Conservation (phyloP, 1,140 invertebrate species). For the Macrostomum lignano region DNA sequence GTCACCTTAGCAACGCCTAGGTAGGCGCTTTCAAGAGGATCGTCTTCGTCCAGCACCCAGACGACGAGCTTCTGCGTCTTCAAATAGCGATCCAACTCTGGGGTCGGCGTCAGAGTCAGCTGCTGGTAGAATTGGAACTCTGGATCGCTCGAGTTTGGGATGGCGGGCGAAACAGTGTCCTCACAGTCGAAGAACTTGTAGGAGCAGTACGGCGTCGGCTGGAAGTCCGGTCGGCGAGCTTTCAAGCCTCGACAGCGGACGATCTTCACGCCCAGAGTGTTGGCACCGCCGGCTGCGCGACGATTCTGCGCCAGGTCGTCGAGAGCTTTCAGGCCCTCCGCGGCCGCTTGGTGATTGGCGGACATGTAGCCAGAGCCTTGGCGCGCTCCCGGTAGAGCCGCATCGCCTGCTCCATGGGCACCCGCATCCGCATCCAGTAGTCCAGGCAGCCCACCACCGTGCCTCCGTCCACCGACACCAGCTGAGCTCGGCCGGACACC, state of each 20-base stretch:
- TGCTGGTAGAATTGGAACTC: slow-evolving; percentile 26
- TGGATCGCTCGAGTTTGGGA: slow-evolving; percentile 23
- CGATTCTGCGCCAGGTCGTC: slow-evolving; percentile 24
- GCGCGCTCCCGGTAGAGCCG: slow-evolving; percentile 24
- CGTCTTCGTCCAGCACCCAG: slow-evolving; percentile 29
- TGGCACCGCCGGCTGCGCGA: slow-evolving; percentile 21
- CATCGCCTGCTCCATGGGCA: slow-evolving; percentile 29
- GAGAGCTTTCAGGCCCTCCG: slow-evolving; percentile 13
- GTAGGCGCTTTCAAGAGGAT: slow-evolving; percentile 23
- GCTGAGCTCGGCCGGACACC: too few species aligned
- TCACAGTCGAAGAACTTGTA: slow-evolving; percentile 29
- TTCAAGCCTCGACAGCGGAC: slow-evolving; percentile 17
- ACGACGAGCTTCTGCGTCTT: slow-evolving; percentile 18
- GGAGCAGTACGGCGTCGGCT: slow-evolving; percentile 28
- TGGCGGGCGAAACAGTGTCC: slow-evolving; percentile 26
- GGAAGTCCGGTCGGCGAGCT: slow-evolving; percentile 19
- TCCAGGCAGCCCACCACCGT: slow-evolving; percentile 27
- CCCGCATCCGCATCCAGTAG: slow-evolving; percentile 26
- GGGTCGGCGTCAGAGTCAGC: slow-evolving; percentile 24
- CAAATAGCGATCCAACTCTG: slow-evolving; percentile 16
- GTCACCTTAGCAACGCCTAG: slow-evolving; percentile 24
- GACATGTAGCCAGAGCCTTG: slow-evolving; percentile 27
- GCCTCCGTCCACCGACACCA: too few species aligned
- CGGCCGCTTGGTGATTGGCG: slow-evolving; percentile 14
- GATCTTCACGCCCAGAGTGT: slow-evolving; percentile 26